Base-by-base conservation (phyloP, 2,888 invertebrate genomes). In the Nomada goodeniana region DNA sequence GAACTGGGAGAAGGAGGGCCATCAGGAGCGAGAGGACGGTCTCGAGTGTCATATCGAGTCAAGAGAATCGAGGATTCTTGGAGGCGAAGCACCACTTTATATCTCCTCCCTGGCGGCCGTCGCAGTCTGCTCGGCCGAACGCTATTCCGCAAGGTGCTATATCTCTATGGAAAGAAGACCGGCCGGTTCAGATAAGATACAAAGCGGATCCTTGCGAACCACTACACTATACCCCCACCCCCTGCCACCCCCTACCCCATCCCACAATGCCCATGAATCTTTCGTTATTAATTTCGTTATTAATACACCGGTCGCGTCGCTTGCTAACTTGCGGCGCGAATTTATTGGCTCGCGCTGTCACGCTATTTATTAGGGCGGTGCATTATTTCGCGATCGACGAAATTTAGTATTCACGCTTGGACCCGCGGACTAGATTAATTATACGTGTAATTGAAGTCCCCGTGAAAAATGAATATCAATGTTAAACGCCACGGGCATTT, bases 31-130 rank as follows among this genome's bases (percentile, higher is more conserved):
- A 88, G 85, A 89, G 85, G 85, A 86, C 81, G 80, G 84, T 86
- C 86, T 88, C 86, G 86, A 89, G 89, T 89, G 89, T 89, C 87
- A 87, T 89, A 86, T 88, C 87, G 88, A 86, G 88, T 88, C 86
- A 89, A 89, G 87, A 88, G 87, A 89, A 89, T 89, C 87, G 87
- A 89, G 89, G 86, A 89, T 89, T 89, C 88, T 89, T 78, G 69
- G 86, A 88, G 76, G 88, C 83, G 87, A 89, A 89, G 88, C 83
- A 88, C 88, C 88, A 86, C 89, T 88, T 87, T 88, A 88, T 89
- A 89, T 88, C 83, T 84, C 73, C 84, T 80, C 72, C 73, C 72
- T 82, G 77, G 69, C 83, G 82, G 83, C 81, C 72, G 64, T 82
- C 79, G 80, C 86, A 79, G 82, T 83, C 82, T 76, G 80, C 86